phyloP scores from a whole-genome alignment of 2,888 invertebrate genomes.

The Pheosia gnoma region DNA sequence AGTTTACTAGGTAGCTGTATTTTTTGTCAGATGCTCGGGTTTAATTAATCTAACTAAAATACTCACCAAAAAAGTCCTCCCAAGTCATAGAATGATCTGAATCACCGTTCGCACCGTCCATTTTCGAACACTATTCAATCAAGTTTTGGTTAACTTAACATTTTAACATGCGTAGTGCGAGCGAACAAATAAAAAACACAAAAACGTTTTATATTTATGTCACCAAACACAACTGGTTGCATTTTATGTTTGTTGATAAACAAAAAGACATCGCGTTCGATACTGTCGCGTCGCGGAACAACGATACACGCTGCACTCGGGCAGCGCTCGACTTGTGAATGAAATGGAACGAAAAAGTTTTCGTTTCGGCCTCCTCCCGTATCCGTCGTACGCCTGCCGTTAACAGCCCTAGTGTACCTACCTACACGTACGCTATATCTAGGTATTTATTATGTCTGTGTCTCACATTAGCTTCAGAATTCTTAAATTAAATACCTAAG shows the following conservation, averaged over 20 bases:
- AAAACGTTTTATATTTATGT: constrained; percentile 42
- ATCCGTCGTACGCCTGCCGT: background rate
- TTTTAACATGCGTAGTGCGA: constrained; percentile 30
- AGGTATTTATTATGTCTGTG: background rate
- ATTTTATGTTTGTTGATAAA: constrained; percentile 70
- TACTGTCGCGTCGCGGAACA: constrained; percentile 39
- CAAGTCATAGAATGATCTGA: constrained; percentile 88
- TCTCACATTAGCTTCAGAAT: too few relatives aligned
- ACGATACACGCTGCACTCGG: constrained; percentile 49
- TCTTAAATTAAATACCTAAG: too few relatives aligned
- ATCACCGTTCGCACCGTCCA: constrained; percentile 84
- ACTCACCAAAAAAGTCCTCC: constrained; percentile 89
- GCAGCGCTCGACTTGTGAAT: constrained; percentile 59
- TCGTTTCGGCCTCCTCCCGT: background rate
- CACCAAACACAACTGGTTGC: constrained; percentile 53
- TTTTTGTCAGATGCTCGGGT: too few relatives aligned
- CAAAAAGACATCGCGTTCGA: constrained; percentile 65
- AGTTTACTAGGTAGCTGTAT: too few relatives aligned
- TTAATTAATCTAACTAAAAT: background rate
- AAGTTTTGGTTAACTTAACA: constrained; percentile 54
- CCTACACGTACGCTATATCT: background rate
- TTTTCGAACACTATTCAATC: constrained; percentile 60
- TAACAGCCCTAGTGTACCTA: background rate
- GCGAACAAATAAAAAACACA: constrained; percentile 43
- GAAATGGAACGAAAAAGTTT: constrained; percentile 45